Conservation (phyloP, 2,888 invertebrate species). For the Polydesmus complanatus region DNA sequence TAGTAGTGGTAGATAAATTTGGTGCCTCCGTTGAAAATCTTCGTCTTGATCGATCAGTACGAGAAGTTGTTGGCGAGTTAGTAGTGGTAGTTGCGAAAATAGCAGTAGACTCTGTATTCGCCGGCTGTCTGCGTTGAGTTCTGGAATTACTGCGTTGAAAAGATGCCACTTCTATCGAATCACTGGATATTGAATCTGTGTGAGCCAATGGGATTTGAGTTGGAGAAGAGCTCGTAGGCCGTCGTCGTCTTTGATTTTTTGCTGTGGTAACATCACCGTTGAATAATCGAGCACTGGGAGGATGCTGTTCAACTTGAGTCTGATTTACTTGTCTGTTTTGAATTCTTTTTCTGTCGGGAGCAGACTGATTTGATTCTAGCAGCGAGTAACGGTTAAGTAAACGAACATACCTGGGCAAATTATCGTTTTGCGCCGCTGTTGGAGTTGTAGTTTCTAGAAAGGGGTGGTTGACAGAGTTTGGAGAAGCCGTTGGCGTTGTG, state of each 20-base stretch:
- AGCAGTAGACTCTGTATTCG: too few species aligned
- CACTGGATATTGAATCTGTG: not conserved
- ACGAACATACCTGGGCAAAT: constrained; percentile 3
- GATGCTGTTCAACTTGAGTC: not conserved
- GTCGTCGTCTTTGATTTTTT: constrained; percentile 1
- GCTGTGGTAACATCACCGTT: not conserved
- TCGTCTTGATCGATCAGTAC: not conserved
- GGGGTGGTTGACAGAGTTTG: too few species aligned
- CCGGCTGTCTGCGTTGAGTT: too few species aligned
- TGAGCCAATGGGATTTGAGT: not conserved
- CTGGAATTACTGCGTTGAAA: not conserved
- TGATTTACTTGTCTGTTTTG: constrained; percentile 4
- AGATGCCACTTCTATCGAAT: constrained; percentile 6
- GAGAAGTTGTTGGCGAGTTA: not conserved
- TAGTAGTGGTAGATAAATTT: not conserved
- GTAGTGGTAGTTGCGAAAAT: not conserved
- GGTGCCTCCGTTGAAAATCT: too few species aligned
- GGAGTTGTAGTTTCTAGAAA: constrained; percentile 4
- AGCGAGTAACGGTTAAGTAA: constrained; percentile 12
- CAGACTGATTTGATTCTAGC: not conserved
- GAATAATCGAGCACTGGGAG: not conserved
- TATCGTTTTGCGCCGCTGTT: too few species aligned
- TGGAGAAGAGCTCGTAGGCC: not conserved
- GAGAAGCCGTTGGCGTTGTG: too few species aligned
- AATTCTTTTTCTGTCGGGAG: not conserved